Evolutionary conservation across 2,888 invertebrate species (phyloP), one percentile per base, ranked within the genome.

Genomic region (Sphaeridia pumilis): DNA sequence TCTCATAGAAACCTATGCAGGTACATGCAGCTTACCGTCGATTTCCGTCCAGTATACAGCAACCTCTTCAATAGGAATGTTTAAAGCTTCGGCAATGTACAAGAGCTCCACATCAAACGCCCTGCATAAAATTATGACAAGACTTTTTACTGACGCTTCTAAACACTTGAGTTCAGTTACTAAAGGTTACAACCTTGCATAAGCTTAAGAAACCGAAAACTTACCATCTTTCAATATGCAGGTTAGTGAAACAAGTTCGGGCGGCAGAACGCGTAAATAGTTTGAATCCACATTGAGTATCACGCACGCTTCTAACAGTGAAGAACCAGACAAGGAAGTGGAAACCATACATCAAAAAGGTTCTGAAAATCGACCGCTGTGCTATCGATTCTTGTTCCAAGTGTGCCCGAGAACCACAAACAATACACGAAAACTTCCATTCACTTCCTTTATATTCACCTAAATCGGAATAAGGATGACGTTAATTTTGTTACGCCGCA

Each of bases 221-320:
- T 71, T 76, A 87, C 97, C 98, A 99, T 74, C 92, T 78, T 70
- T 95, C 88, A 2, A 99, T 89, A 71, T 98, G 98, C 52, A 97
- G 73, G 67, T 83, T 88, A 52, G 78, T 74, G 69, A 98, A 99
- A 57, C 90, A 77, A 53, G 77, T 71, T 47, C 76, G 73, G 0
- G 93, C 93, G 25, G 93, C 81, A 60, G 80, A 74, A 52, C 97
- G 78, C 0, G 94, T 92, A 56, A 98, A 78, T 50, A 99, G 72
- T 70, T 98, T 98, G 70, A 98, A 99, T 2, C 98, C 98, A 72
- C 98, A 98, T 69, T 99, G 98, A 0, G 98, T 99, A 70, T 99
- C 98, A 52, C 78, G 79, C 28, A 98, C 77, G n/a, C 81, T 80
- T 62, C 81, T 79, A 0, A 97, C 97, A 50, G 93, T 87, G 68